Conservation (phyloP, 2,113 vertebrate species). For the Hippocampus mohnikei region DNA sequence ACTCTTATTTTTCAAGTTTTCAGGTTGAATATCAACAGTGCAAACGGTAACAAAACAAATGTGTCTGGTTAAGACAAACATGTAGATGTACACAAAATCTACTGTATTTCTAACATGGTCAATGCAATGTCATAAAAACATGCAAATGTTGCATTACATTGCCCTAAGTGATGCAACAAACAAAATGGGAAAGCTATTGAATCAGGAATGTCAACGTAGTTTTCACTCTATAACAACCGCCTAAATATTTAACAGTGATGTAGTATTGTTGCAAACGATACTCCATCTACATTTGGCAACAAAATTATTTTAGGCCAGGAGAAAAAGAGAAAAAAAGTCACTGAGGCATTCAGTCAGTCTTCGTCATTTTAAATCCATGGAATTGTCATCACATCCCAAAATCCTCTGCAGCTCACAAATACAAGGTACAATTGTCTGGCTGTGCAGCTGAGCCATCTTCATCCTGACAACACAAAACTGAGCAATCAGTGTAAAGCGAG, state of each 20-base stretch:
- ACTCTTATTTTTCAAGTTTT: conserved; percentile 62
- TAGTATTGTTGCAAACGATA: not conserved
- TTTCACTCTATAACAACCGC: no score
- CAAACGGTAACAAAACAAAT: conserved; percentile 32
- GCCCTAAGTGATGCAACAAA: not conserved
- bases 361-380: conserved; percentile 37
- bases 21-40: conserved; percentile 56
- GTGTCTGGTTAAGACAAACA: conserved; percentile 1
- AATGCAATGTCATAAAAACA: conserved; percentile 7
- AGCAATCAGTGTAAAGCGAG: not conserved
- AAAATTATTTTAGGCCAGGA: no score
- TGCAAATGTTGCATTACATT: not conserved
- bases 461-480: conserved; percentile 41
- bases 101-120: conserved; percentile 1
- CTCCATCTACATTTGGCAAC: no score
- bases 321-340: no score
- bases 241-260: no score
- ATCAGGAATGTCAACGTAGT: no score
- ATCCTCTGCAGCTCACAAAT: conserved; percentile 62
- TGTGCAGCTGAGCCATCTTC: conserved; percentile 57
- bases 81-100: not conserved
- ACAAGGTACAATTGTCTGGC: conserved; percentile 52
- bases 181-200: no score
- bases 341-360: not conserved
- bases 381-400: conserved; percentile 34